Conservation (phyloP, 2,888 invertebrate species). For the Chloroclystis v-ata region DNA sequence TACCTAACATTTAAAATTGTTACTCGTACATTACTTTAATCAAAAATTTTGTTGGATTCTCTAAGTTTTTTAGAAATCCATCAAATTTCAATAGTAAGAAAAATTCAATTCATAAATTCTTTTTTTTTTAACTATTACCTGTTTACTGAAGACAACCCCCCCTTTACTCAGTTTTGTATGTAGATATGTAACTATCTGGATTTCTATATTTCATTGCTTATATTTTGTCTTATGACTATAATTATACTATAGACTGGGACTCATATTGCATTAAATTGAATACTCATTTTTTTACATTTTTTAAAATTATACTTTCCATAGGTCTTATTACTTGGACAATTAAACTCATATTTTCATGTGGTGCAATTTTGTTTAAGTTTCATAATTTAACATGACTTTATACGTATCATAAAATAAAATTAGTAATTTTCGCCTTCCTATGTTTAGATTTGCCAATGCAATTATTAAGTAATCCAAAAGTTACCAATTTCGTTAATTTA, state of each 20-base stretch:
- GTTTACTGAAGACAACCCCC: too few species aligned
- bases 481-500: constrained; percentile 74
- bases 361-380: constrained; percentile 1
- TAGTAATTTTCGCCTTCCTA: constrained; percentile 1
- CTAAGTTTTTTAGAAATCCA: too few species aligned
- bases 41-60: too few species aligned
- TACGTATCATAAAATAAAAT: background rate
- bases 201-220: background rate
- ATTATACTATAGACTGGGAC: background rate
- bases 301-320: constrained; percentile 1
- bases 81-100: too few species aligned
- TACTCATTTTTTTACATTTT: constrained; percentile 28
- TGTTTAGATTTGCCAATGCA: constrained; percentile 40
- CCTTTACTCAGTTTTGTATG: too few species aligned
- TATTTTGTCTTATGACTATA: background rate
- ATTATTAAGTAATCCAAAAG: constrained; percentile 54
- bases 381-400: background rate
- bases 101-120: too few species aligned
- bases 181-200: too few species aligned
- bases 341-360: background rate
- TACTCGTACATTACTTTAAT: too few species aligned
- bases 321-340: too few species aligned
- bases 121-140: too few species aligned
- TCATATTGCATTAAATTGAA: constrained; percentile 20
- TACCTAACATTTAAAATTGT: too few species aligned